Percentiles rank a stretch among this genome's conserved stretches.
Evolutionary conservation across 2,113 vertebrate genomes (phyloP).

Genomic region (Geococcyx californianus): DNA sequence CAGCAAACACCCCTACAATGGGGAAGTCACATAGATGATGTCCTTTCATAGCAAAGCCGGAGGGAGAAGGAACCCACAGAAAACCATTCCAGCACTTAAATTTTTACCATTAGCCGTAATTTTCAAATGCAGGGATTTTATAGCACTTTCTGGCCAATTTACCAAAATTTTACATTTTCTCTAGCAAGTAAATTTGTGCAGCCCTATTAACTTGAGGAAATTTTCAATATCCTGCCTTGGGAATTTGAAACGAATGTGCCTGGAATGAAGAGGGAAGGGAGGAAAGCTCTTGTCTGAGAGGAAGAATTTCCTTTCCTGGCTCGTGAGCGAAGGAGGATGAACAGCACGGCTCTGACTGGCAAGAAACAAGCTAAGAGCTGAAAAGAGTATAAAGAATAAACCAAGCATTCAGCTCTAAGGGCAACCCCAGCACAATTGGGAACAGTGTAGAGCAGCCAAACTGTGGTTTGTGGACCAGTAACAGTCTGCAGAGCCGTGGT

Average conservation of each 20-base stretch:
- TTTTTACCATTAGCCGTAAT: not conserved
- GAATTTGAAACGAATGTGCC: not conserved
- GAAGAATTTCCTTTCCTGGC: slow-evolving; percentile 31
- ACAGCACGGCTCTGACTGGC: slow-evolving; percentile 40
- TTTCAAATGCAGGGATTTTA: not conserved
- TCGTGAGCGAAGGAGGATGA: slow-evolving; percentile 1
- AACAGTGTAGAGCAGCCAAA: slow-evolving; percentile 50
- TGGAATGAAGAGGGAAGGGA: slow-evolving; percentile 34
- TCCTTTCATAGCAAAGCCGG: not conserved
- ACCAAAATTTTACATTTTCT: not conserved
- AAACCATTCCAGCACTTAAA: not conserved
- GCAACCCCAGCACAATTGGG: slow-evolving; percentile 52
- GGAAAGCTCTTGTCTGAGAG: slow-evolving; percentile 43
- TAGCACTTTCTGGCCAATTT: not conserved
- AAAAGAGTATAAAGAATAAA: slow-evolving; percentile 44
- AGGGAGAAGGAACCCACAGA: not conserved
- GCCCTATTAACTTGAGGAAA: not conserved
- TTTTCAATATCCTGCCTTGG: not conserved
- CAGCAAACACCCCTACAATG: not conserved
- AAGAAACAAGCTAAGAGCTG: slow-evolving; percentile 20
- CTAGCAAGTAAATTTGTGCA: not conserved
- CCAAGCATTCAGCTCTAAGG: slow-evolving; percentile 50
- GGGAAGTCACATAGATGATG: not conserved
- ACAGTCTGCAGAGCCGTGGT: not conserved
- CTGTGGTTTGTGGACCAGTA: slow-evolving; percentile 40